Evolutionary conservation across 2,888 invertebrate genomes (phyloP).

Genomic region (Nipponacmea schrenckii): DNA sequence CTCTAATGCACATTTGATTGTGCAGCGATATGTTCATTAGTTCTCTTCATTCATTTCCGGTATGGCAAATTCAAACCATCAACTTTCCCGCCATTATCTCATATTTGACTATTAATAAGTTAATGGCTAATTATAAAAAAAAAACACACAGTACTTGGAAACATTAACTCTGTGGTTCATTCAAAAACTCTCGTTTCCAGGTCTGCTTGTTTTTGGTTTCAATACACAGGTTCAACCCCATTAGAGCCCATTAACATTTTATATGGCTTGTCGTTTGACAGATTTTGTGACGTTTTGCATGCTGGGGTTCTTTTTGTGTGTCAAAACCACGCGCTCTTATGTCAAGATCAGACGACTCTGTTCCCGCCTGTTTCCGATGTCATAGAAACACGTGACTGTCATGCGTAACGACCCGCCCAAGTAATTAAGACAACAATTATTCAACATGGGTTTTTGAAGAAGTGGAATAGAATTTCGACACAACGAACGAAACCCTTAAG

Average conservation of each 20-base stretch:
- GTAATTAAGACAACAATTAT: constrained; percentile 1
- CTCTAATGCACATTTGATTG: no score
- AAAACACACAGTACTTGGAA: no score
- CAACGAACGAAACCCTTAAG: not conserved
- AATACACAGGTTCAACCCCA: not conserved
- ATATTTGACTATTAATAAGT: no score
- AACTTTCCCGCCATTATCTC: no score
- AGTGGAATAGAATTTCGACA: not conserved
- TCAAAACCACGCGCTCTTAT: not conserved
- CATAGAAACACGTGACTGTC: not conserved
- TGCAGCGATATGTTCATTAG: no score
- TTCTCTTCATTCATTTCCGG: no score
- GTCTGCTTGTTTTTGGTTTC: not conserved
- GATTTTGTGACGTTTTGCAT: not conserved
- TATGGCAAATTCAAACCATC: no score
- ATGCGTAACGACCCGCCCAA: constrained; percentile 8
- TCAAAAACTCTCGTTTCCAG: no score
- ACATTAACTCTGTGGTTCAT: no score
- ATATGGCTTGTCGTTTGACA: constrained; percentile 5
- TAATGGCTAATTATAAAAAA: no score
- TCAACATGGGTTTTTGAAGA: not conserved
- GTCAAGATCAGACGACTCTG: constrained; percentile 8
- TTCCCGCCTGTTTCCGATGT: constrained; percentile 4
- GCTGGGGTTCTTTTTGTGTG: constrained; percentile 7
- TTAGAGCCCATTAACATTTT: not conserved